These are phyloP conservation scores for Agriopis leucophaearia DNA, from an alignment of 2,888 invertebrate species.

Conservation along the genomic window DNA sequence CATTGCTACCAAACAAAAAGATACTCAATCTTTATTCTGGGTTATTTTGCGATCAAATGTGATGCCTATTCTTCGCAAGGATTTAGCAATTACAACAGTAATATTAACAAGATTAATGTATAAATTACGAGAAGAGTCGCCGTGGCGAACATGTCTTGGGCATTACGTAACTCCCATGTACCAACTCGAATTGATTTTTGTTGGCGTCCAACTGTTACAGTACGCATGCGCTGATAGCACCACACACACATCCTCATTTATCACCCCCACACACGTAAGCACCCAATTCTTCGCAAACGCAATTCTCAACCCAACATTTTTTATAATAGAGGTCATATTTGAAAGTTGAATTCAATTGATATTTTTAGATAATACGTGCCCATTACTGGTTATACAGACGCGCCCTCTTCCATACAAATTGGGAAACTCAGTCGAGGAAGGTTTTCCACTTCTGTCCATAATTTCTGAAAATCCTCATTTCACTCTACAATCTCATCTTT, in stretches of 20 bases:
- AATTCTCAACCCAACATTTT: constrained; percentile 45
- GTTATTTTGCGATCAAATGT: background rate
- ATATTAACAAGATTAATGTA: constrained; percentile 51
- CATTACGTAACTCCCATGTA: constrained; percentile 84
- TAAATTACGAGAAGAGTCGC: constrained; percentile 69
- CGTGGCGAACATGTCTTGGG: constrained; percentile 67
- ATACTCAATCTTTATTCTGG: background rate
- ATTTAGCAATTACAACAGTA: constrained; percentile 18
- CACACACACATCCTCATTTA: constrained; percentile 64
- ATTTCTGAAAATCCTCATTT: constrained; percentile 73
- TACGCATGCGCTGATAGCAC: constrained; percentile 76
- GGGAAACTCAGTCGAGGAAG: constrained; percentile 76
- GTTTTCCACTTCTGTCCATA: constrained; percentile 75
- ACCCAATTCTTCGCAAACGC: constrained; percentile 33
- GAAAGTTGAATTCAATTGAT: constrained; percentile 51
- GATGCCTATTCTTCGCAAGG: background rate
- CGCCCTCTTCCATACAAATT: constrained; percentile 84
- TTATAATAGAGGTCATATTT: constrained; percentile 45
- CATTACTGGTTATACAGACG: constrained; percentile 73
- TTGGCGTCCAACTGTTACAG: constrained; percentile 59
- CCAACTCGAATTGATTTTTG: constrained; percentile 82
- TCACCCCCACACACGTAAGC: constrained; percentile 59
- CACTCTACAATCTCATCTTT: constrained; percentile 57
- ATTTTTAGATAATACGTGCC: constrained; percentile 83
- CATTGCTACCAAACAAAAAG: constrained; percentile 1